These are phyloP conservation scores for crab-eating macaque (Macaca fascicularis) DNA, from an alignment of 2,113 vertebrate genomes.

Conservation along the genomic window T2T-MFA8v1.1 NC_088391.1:95595001-95595500, in stretches of 20 bases:
- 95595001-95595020: fast-evolving
- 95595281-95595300: not conserved
- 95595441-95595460: not conserved
- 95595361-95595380: not conserved
- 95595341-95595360: not conserved
- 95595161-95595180: too few relatives aligned
- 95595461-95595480: not conserved
- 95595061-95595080: not conserved
- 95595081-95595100: not conserved
- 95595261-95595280: not conserved
- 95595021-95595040: fast-evolving
- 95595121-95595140: too few relatives aligned
- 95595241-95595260: too few relatives aligned
- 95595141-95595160: too few relatives aligned
- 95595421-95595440: not conserved
- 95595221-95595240: too few relatives aligned
- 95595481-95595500: not conserved
- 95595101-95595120: not conserved
- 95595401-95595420: not conserved
- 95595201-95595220: too few relatives aligned
- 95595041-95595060: not conserved
- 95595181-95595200: too few relatives aligned
- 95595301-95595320: not conserved
- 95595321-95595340: not conserved
- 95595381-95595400: not conserved